Base-by-base conservation (phyloP, 2,113 vertebrate species). In the Heloderma charlesbogerti region DNA sequence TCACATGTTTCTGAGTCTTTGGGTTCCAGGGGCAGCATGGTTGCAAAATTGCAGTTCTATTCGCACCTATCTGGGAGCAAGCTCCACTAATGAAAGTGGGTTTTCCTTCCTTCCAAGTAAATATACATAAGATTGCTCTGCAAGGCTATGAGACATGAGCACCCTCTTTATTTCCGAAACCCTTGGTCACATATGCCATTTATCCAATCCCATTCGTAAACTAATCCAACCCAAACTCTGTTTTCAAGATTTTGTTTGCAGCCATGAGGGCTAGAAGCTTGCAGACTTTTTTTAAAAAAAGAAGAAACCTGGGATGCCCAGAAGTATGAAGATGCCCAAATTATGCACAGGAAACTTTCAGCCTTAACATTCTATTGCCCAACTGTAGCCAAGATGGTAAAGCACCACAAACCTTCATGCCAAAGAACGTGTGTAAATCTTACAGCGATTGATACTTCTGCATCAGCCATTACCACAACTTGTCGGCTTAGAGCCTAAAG, bases 401-500 rank as follows among this genome's bases (percentile, higher is more conserved):
- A 67, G 13, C 31, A 34, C 60, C 34, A 12, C 18, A 67, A 80
- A 80, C 43, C 31, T 80, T 51, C 57, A 45, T 25, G 31, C 60
- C 63, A 80, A 77, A 29, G n/a, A 54, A 48, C 20, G 7, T 43
- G 20, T 67, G 34, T 31, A n/a, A 67, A 90, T 16, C 82, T 69
- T 69, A 79, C 18, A 54, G 13, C 27, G 57, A 43, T 25, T 31
- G 81, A n/a, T 48, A 48, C 63, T 67, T 34, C 72, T 78, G 37
- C 40, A 51, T 18, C 63, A 48, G 45, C 80, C 13, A 8, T 54
- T 57, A 20, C 54, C 16, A 12, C n/a, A 90, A 51, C 43, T 37
- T n/a, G 29, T 60, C 86, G 43, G 81, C 45, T 79, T 57, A 88
- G 48, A 85, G 45, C 60, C 29, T 78, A 84, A 84, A 79, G 79